phyloP scores from a whole-genome alignment of 2,113 vertebrate genomes.

The Orientallactaga bullata region DNA sequence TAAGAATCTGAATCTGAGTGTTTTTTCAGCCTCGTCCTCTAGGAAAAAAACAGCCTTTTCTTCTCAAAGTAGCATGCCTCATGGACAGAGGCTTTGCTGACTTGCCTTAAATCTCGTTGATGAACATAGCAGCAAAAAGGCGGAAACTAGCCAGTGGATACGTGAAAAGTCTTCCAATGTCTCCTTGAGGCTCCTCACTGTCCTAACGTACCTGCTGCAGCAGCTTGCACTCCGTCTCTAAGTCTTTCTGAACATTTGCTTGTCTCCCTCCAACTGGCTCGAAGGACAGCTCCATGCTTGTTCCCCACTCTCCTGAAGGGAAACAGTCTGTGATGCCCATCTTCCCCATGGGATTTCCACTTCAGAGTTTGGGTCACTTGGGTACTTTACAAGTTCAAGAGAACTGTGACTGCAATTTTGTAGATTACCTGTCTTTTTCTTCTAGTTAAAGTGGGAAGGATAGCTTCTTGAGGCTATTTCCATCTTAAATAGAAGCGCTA shows the following conservation, averaged over 20 bases:
- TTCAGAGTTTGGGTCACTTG: background rate
- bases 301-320: fast-evolving
- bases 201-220: background rate
- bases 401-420: background rate
- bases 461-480: background rate
- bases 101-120: background rate
- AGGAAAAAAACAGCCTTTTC: too few species aligned
- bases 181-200: background rate
- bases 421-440: background rate
- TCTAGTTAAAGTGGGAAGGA: background rate
- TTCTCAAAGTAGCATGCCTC: background rate
- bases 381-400: background rate
- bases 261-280: background rate
- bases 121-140: background rate
- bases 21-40: background rate
- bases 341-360: background rate
- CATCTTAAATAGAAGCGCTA: background rate
- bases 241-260: background rate
- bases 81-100: background rate
- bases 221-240: background rate
- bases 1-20: background rate
- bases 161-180: background rate
- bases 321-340: fast-evolving
- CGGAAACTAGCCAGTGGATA: too few species aligned
- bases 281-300: fast-evolving